phyloP scores from a whole-genome alignment of 1,140 invertebrate species.

The Limonius californicus region DNA sequence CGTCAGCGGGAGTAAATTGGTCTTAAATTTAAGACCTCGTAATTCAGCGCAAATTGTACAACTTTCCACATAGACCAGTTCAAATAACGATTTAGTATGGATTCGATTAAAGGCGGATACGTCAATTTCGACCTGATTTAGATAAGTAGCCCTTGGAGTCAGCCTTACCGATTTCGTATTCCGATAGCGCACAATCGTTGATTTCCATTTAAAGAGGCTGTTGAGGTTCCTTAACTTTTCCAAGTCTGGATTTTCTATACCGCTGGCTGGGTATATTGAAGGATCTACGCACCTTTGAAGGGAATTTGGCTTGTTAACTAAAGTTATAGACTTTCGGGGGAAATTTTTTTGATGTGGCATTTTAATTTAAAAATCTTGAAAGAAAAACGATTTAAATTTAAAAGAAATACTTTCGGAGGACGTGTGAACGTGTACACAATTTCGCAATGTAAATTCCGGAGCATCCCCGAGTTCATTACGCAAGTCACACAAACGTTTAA shows the following conservation, averaged over 20 bases:
- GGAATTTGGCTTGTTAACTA: neutral
- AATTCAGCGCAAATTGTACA: conserved; percentile 1
- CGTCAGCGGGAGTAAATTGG: neutral
- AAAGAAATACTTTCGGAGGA: neutral
- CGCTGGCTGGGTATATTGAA: neutral
- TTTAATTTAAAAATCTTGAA: neutral
- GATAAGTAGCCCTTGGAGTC: conserved; percentile 8
- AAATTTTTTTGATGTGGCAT: neutral
- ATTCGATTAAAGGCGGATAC: conserved; percentile 5
- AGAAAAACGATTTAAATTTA: conserved; percentile 5
- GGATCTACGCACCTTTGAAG: neutral
- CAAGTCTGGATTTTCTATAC: conserved; percentile 1
- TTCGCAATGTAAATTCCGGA: conserved; percentile 1
- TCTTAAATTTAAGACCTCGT: neutral
- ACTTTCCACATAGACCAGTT: neutral
- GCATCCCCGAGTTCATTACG: neutral
- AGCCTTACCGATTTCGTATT: conserved; percentile 7
- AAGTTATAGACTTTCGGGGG: neutral
- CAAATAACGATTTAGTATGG: conserved; percentile 1
- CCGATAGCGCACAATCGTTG: conserved; percentile 7
- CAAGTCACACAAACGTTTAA: conserved; percentile 5
- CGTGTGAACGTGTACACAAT: neutral
- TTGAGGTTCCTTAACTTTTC: conserved; percentile 8
- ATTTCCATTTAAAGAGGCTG: conserved; percentile 10
- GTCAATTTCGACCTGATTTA: conserved; percentile 10